Base-by-base conservation (phyloP, 2,888 invertebrate species). In the Philonicus albiceps region DNA sequence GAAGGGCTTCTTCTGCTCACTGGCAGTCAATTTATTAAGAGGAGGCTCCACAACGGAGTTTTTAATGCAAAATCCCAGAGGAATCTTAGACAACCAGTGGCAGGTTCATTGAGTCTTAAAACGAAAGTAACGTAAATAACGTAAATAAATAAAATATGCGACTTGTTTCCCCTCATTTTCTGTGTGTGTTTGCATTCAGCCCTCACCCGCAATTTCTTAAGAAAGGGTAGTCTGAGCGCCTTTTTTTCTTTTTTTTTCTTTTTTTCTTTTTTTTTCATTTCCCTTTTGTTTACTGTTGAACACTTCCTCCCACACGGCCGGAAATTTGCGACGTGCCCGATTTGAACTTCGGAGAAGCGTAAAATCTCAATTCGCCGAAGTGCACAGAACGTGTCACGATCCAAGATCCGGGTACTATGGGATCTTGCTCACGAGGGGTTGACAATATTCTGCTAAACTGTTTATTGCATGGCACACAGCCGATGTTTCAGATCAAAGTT, bases 341-440 rank as follows among this genome's bases (percentile, higher is more conserved):
- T 19, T 37, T 22, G 22, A 76, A 40, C 34, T 76, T 37, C 40
- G 22, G 16, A 34, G 16, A n/a, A 74, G 37, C 74, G 31, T 76
- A 40, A 76, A 76, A 76, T 76, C 76, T 76, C 76, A 76, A 76
- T 76, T 76, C 76, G 40, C 34, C 40, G 40, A 76, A 76, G 40
- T 76, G 34, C 40, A 76, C 34, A n/a, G 13, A 19, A 76, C 40
- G 76, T 76, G 76, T 43, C 40, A 76, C 40, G 13, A 74, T 34
- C 37, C 37, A 11, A 13, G 27, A 64, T 64, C 19, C 19, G 64
- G 16, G 27, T 64, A 11, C 27, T 11, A 0, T 74, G 27, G 34
- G 19, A 16, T 13, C 75, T n/a, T 34, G 3, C n/a, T 16, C n/a
- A 53, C 64, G 27, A 64, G 19, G 22, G 40, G 40, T 40, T 34